Evolutionary conservation across 2,888 invertebrate genomes (phyloP), one percentile per base, ranked within the genome.

Genomic region (Lepidocyrtoides sp.): DNA sequence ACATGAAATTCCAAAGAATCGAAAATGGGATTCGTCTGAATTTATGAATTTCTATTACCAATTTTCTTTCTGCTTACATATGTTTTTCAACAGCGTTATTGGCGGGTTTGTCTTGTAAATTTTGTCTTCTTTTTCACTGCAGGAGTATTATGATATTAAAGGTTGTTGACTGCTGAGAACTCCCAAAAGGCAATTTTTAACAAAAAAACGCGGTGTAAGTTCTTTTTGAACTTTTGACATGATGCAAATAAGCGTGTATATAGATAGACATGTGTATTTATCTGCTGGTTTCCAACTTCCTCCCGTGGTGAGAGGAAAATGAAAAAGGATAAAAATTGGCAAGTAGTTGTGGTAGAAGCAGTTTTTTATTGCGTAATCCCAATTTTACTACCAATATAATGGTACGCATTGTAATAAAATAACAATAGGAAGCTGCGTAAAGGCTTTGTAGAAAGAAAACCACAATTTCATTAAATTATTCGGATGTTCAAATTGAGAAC

Each of bases 11-110:
- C 81, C 60, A 57, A 36, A 81, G 41, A 36, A 57, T 81, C 26
- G 63, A 63, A 66, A 36, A 63, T 44, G 51, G 66, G n/a, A 63
- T 66, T 84, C 32, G 23, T 85, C 36, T 32, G 85, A 85, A 85
- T 85, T 75, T 85, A 84, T 84, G 84, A 84, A 84, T 84, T 85
- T 85, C 85, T 54, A 75, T 36, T 57, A 57, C 85, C 72, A 66
- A 66, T 66, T 83, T 57, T 36, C 48, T 48, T 0, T 57, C 41
- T 60, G 29, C 20, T 3, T 54, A 0, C 36, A n/a, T 48, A 17
- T 29, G 14, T 48, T 41, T 69, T 41, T 69, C n/a, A 17, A 41
- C 17, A n/a, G 32, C 20, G 36, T 17, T 48, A 20, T 41, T 69
- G 36, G 41, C 20, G 41, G 69, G 41, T 66, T 29, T 41, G 41